Base-by-base conservation (phyloP, 2,888 invertebrate species). In the Drosophila lutescens region DNA sequence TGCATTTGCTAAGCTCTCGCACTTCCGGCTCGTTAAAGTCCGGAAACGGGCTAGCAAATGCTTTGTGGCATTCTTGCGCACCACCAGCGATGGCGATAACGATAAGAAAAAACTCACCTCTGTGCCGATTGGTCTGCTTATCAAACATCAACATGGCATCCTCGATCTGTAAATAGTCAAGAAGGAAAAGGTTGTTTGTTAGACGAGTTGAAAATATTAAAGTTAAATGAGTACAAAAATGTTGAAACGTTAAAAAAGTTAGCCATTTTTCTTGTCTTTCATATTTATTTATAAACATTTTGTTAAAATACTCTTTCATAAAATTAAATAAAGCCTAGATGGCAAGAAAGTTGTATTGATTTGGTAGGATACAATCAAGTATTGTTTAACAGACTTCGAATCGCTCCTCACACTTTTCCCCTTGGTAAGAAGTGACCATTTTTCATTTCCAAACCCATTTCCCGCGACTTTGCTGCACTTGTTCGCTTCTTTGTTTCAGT, bases 101-200 rank as follows among this genome's bases (percentile, higher is more conserved):
- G 34, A 51, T 47, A 9, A 2, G 7, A n/a, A 13, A 69, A 30
- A 47, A 94, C 96, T 96, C 93, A 97, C 97, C 97, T 97, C 99
- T 97, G 95, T 99, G 99, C 94, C 99, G 96, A 95, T 99, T 99
- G 92, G 99, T 99, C 93, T 99, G 98, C 95, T 99, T 99, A 94
- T 99, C 99, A 94, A 99, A 99, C 99, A 99, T 99, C 93, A 99
- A 95, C 99, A 99, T 99, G 90, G 99, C 99, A 93, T 99, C 99
- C 93, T 99, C 98, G 93, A 99, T 98, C 98, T 98, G 96, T 76
- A 97, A 97, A n/a, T 60, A 75, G 30, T 62, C 41, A 40, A 59
- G n/a, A 23, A 15, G n/a, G 51, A 47, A 57, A 67, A 67, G 51
- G 23, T 26, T 12, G 46, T 54, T 62, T 47, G 50, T 77, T 66